Conservation (phyloP, 2,113 vertebrate species). For the Stictonetta naevosa region DNA sequence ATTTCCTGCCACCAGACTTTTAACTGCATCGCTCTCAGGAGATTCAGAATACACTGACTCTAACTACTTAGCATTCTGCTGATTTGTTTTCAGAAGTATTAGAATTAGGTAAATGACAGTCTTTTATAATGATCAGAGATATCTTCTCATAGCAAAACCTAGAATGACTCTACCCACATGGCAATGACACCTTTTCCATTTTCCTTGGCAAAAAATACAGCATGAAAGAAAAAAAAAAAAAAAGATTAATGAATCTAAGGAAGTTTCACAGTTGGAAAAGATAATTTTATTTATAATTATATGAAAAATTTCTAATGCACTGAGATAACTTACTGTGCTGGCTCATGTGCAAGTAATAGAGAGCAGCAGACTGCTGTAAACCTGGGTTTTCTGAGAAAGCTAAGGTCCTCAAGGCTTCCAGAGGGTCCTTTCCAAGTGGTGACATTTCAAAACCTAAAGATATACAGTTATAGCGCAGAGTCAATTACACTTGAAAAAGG, state of each 20-base stretch:
- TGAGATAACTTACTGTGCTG: constrained; percentile 78
- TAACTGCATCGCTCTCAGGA: neutral
- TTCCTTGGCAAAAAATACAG: neutral
- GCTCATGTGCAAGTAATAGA: constrained; percentile 81
- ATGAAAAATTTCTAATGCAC: neutral
- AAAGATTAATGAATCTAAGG: neutral
- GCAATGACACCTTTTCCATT: neutral
- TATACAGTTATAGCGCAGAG: neutral
- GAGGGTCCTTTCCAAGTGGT: constrained; percentile 60
- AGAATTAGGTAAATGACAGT: neutral
- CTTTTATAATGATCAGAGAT: neutral
- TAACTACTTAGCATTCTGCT: neutral
- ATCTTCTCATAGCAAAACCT: neutral
- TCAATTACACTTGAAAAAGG: neutral
- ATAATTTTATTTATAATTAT: neutral
- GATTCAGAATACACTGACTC: neutral
- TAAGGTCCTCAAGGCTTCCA: constrained; percentile 76
- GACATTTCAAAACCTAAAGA: constrained; percentile 69
- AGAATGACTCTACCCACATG: neutral
- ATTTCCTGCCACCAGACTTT: neutral
- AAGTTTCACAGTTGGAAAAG: neutral
- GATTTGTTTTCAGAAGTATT: neutral
- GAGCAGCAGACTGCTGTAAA: constrained; percentile 79
- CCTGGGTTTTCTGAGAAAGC: constrained; percentile 77
- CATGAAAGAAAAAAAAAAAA: neutral